Conservation (phyloP, 1,140 invertebrate species). For the Parasteatoda tepidariorum region DNA sequence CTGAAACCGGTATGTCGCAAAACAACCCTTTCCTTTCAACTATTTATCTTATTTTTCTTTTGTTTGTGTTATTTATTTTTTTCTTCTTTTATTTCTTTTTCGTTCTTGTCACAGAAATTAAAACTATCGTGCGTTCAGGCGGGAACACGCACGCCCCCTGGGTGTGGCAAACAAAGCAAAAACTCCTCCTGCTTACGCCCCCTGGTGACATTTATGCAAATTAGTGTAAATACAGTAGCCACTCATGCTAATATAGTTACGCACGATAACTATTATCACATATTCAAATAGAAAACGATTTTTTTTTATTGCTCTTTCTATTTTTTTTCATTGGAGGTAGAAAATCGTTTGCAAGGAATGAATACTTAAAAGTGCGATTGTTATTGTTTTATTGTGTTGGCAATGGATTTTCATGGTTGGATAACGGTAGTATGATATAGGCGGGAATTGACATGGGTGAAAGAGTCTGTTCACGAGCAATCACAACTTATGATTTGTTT, state of each 20-base stretch:
- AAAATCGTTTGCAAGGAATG: background rate
- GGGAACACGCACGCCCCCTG: slow-evolving; percentile 33
- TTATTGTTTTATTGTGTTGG: background rate
- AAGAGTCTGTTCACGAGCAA: background rate
- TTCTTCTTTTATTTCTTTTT: background rate
- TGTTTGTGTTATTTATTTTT: slow-evolving; percentile 1
- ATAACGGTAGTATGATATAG: background rate
- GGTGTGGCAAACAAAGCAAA: slow-evolving; percentile 48
- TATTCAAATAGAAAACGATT: background rate
- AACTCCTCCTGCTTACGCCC: slow-evolving; percentile 45
- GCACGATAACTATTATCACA: slow-evolving; percentile 54
- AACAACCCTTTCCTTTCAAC: slow-evolving; percentile 6
- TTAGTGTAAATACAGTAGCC: slow-evolving; percentile 54
- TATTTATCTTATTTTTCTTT: background rate
- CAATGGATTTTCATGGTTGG: slow-evolving; percentile 22
- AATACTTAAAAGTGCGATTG: background rate
- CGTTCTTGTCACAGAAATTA: slow-evolving; percentile 1
- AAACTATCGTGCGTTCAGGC: slow-evolving; percentile 38
- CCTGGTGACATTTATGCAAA: slow-evolving; percentile 56
- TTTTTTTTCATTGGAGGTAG: background rate
- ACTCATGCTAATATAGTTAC: slow-evolving; percentile 41
- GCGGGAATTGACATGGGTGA: slow-evolving; percentile 34
- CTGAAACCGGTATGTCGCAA: slow-evolving; percentile 37
- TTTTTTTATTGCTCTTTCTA: background rate
- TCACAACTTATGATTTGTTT: background rate